Evolutionary conservation across 2,797 vertebrate genomes (phyloP).

Genomic region (Anableps anableps): DNA sequence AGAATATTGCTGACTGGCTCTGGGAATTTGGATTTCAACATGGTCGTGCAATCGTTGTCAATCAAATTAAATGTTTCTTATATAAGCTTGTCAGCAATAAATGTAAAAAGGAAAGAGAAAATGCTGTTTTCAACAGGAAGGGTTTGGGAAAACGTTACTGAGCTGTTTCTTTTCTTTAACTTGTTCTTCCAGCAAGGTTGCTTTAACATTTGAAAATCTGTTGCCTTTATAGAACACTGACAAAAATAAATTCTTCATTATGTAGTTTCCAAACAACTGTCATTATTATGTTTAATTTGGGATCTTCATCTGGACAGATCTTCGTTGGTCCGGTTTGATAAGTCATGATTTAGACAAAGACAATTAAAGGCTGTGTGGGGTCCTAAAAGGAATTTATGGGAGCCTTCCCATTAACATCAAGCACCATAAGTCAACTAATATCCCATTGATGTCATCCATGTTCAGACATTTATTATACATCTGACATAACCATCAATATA

Average conservation of each 20-base stretch:
- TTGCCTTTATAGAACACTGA: neutral
- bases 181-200: conserved; percentile 41
- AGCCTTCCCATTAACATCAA: neutral
- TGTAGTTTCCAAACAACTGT: neutral
- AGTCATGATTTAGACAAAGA: neutral
- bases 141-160: conserved; percentile 3
- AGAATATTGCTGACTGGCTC: conserved; percentile 11
- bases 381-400: neutral
- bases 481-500: neutral
- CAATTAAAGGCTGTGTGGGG: neutral
- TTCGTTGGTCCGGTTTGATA: neutral
- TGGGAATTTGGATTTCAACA: conserved; percentile 15
- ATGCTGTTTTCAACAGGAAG: neutral
- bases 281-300: neutral
- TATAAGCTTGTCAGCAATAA: conserved; percentile 31
- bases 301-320: neutral
- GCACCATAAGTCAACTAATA: neutral
- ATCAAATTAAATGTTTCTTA: conserved; percentile 29
- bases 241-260: neutral
- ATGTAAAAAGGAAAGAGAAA: conserved; percentile 3
- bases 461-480: neutral
- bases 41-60: conserved; percentile 14
- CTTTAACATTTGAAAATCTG: neutral
- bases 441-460: neutral
- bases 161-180: conserved; percentile 32